These are phyloP conservation scores for Neodon shergylaensis DNA, from an alignment of 2,113 vertebrate species.

Conservation along the genomic window DNA sequence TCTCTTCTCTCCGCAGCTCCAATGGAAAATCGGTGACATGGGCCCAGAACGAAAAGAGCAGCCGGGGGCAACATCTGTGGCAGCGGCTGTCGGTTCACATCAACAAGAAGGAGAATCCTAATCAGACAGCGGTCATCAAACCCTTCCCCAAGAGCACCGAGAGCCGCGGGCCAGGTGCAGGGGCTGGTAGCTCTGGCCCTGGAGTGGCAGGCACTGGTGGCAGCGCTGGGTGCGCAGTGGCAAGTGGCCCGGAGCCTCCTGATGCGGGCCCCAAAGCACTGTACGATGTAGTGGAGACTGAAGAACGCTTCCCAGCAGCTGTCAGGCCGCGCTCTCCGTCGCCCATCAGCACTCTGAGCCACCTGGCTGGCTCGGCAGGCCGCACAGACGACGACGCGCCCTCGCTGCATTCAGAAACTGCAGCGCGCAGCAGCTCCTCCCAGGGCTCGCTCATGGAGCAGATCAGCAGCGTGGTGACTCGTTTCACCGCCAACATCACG, in stretches of 20 bases:
- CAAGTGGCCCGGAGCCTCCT: slow-evolving; percentile 84
- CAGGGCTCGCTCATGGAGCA: slow-evolving; percentile 97
- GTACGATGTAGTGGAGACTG: slow-evolving; percentile 91
- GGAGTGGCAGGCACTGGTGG: neutral
- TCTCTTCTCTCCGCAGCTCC: slow-evolving; percentile 87
- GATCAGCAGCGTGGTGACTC: slow-evolving; percentile 98
- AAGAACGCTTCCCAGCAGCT: slow-evolving; percentile 90
- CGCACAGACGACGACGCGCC: slow-evolving; percentile 89
- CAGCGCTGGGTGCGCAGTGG: slow-evolving; percentile 84
- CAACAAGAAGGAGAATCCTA: slow-evolving; percentile 96
- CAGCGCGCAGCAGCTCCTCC: slow-evolving; percentile 87
- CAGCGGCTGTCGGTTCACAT: slow-evolving; percentile 97
- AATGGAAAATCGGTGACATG: slow-evolving; percentile 98
- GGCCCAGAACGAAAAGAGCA: slow-evolving; percentile 95
- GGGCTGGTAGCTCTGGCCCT: neutral
- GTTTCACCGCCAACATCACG: slow-evolving; percentile 97
- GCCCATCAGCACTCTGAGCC: slow-evolving; percentile 95
- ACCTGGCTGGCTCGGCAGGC: slow-evolving; percentile 87
- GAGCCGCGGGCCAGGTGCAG: slow-evolving; percentile 81
- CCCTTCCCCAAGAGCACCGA: slow-evolving; percentile 96
- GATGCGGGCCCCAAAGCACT: slow-evolving; percentile 91
- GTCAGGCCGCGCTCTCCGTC: slow-evolving; percentile 93
- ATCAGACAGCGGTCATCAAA: slow-evolving; percentile 98
- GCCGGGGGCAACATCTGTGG: slow-evolving; percentile 96
- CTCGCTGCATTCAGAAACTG: slow-evolving; percentile 88